Conservation (phyloP, 2,113 vertebrate genomes). For the Prunella himalayana region DNA sequence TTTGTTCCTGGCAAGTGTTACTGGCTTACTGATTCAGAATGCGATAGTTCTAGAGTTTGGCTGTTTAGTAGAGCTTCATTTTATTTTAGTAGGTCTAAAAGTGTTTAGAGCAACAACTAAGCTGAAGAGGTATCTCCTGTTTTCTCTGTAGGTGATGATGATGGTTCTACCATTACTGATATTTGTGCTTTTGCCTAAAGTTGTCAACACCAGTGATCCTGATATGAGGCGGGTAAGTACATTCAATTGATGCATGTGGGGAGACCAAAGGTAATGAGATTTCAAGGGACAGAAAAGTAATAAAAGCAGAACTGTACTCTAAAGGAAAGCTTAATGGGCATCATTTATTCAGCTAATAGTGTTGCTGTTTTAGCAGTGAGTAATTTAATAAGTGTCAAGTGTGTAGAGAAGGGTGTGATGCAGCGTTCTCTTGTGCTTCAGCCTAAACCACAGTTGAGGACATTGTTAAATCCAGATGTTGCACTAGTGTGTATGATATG, state of each 20-base stretch:
- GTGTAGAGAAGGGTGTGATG: not conserved
- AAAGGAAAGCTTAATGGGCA: not conserved
- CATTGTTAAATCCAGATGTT: not conserved
- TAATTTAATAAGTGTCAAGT: not conserved
- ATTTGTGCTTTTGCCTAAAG: conserved; percentile 95
- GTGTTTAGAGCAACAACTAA: not conserved
- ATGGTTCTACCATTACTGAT: conserved; percentile 97
- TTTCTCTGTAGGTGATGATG: conserved; percentile 90
- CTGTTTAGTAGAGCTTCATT: not conserved
- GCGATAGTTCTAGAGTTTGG: not conserved
- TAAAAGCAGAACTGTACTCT: not conserved
- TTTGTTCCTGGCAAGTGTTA: not conserved
- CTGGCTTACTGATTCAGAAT: not conserved
- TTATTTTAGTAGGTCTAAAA: not conserved
- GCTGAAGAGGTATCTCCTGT: not conserved
- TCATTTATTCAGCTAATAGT: not conserved
- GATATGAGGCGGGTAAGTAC: conserved; percentile 95
- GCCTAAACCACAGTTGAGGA: not conserved
- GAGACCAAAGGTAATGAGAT: not conserved
- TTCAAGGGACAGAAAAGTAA: not conserved
- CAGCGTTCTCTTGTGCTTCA: not conserved
- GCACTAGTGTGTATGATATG: not conserved
- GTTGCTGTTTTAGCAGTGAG: not conserved
- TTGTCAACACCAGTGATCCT: conserved; percentile 97
- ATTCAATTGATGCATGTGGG: not conserved